Conservation (phyloP, 2,113 vertebrate genomes). For the Psittacus erithacus region DNA sequence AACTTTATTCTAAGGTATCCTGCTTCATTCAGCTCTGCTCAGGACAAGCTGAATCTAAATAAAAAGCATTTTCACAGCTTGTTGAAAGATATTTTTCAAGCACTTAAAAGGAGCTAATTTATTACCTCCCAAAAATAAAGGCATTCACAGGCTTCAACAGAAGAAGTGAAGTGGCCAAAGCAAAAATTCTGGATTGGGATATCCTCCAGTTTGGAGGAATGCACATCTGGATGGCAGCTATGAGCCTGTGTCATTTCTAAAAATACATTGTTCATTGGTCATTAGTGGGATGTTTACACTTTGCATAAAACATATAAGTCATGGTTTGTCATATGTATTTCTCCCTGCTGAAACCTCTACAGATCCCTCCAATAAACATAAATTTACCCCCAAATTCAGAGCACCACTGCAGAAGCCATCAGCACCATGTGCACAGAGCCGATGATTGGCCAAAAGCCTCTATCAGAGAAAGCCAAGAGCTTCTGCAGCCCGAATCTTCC, state of each 20-base stretch:
- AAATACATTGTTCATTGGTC: background rate
- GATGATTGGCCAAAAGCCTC: slow-evolving; percentile 14
- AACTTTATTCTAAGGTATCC: slow-evolving; percentile 36
- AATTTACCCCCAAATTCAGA: background rate
- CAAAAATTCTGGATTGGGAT: background rate
- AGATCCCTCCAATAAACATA: background rate
- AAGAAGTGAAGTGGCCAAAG: background rate
- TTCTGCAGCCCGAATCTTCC: slow-evolving; percentile 25
- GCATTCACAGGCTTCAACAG: background rate
- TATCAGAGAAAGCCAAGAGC: slow-evolving; percentile 24
- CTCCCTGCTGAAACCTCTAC: background rate
- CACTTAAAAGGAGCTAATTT: background rate
- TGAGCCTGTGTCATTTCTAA: background rate
- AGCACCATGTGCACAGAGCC: background rate
- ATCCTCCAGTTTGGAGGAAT: background rate
- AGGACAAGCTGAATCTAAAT: background rate
- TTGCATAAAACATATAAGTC: background rate
- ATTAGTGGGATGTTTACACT: background rate
- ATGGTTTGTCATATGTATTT: background rate
- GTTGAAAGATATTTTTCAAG: background rate
- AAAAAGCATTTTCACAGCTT: background rate
- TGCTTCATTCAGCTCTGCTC: slow-evolving; percentile 8
- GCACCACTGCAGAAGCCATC: slow-evolving; percentile 7
- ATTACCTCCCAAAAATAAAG: slow-evolving; percentile 5
- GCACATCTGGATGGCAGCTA: background rate